phyloP scores from a whole-genome alignment of 2,797 vertebrate species.

The Microchirus variegatus region DNA sequence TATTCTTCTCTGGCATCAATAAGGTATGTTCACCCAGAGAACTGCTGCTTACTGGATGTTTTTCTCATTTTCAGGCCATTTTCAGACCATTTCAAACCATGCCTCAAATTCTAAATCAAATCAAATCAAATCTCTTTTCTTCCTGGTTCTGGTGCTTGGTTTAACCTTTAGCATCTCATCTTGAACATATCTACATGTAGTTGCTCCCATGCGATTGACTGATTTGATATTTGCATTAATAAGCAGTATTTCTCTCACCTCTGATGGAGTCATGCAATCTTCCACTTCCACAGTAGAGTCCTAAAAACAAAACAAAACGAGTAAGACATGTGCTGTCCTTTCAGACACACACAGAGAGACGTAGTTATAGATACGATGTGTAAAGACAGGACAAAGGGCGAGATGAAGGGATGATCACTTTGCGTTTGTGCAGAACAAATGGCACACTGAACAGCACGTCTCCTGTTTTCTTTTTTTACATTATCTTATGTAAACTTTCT shows the following conservation, averaged over 20 bases:
- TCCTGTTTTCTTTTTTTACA: not conserved
- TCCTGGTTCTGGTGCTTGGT: too few species aligned
- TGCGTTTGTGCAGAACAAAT: not conserved
- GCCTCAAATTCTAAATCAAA: too few species aligned
- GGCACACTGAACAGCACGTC: not conserved
- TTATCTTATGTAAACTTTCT: not conserved
- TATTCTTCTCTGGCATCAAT: too few species aligned
- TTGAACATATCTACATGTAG: too few species aligned
- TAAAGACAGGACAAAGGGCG: not conserved
- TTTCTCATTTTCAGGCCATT: too few species aligned
- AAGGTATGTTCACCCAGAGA: too few species aligned
- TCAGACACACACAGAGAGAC: conserved; percentile 2
- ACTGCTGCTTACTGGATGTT: too few species aligned
- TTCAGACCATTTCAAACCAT: too few species aligned
- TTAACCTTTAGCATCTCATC: too few species aligned
- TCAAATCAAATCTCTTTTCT: too few species aligned
- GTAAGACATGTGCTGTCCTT: conserved; percentile 2
- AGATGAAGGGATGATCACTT: not conserved
- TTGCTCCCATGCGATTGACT: too few species aligned
- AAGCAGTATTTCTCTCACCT: conserved; percentile 67
- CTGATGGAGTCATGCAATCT: conserved; percentile 82
- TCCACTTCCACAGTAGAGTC: conserved; percentile 77
- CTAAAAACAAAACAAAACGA: conserved; percentile 56
- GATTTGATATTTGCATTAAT: too few species aligned
- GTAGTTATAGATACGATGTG: not conserved